A percentile compares a stretch with the other conserved stretches of the same genome.
Evolutionary conservation across 1,140 invertebrate genomes (phyloP).

Genomic region (Caenorhabditis briggsae): DNA sequence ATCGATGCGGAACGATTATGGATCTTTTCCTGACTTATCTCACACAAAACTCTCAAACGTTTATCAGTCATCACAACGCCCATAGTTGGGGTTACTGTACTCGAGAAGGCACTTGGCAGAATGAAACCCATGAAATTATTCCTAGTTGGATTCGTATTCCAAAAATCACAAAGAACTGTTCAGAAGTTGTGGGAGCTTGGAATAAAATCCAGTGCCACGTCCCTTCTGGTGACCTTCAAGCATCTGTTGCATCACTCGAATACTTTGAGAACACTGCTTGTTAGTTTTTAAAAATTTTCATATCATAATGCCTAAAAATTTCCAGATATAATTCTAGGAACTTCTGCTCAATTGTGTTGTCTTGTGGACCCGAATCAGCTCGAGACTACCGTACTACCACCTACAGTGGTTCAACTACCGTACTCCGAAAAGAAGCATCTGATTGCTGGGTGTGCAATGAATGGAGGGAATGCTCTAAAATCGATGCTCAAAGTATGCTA

Average conservation of each 20-base stretch:
- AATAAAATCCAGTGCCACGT: conserved; percentile 42
- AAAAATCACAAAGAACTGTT: background rate
- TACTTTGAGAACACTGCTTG: conserved; percentile 29
- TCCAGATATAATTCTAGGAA: conserved; percentile 54
- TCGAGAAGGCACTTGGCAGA: conserved; percentile 29
- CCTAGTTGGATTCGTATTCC: background rate
- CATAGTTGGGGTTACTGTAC: conserved; percentile 57
- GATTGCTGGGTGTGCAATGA: conserved; percentile 57
- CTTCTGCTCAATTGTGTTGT: conserved; percentile 61
- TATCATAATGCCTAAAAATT: background rate
- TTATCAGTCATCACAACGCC: conserved; percentile 59
- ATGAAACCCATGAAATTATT: background rate
- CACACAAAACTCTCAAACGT: conserved; percentile 1
- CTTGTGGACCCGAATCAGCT: background rate
- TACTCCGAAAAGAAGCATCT: conserved; percentile 25
- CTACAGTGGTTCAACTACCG: conserved; percentile 31
- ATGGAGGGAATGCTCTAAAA: conserved; percentile 61
- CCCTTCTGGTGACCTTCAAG: conserved; percentile 58
- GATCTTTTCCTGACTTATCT: conserved; percentile 48
- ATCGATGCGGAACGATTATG: conserved; percentile 59
- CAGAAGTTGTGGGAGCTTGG: background rate
- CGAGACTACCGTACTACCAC: background rate
- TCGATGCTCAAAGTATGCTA: background rate
- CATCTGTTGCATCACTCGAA: conserved; percentile 47
- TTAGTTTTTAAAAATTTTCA: background rate